phyloP scores from a whole-genome alignment of 2,888 invertebrate genomes.

The Subacronicta megacephala region DNA sequence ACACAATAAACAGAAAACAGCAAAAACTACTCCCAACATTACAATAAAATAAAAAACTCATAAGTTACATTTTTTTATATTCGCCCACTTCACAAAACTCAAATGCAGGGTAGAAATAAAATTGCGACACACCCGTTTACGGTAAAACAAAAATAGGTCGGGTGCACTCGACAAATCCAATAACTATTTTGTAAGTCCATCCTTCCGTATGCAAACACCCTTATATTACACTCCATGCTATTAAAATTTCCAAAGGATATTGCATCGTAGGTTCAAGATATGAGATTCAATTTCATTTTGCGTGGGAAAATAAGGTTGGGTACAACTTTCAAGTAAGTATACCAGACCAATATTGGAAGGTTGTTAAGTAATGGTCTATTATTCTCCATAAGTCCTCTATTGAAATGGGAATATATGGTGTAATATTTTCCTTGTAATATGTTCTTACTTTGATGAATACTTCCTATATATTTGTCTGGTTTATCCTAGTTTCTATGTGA shows the following conservation, averaged over 20 bases:
- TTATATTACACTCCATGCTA: constrained; percentile 17
- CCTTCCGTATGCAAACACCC: constrained; percentile 38
- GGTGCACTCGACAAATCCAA: constrained; percentile 49
- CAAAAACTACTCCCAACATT: neutral
- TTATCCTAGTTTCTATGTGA: constrained; percentile 3
- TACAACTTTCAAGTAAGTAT: constrained; percentile 9
- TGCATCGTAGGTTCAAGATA: neutral
- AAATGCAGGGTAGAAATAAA: constrained; percentile 30
- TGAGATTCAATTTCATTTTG: constrained; percentile 25
- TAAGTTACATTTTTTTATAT: constrained; percentile 28
- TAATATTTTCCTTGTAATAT: constrained; percentile 33
- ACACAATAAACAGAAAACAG: neutral
- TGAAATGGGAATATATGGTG: constrained; percentile 28
- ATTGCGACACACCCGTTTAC: constrained; percentile 26
- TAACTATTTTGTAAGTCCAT: constrained; percentile 48
- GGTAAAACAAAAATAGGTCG: constrained; percentile 38
- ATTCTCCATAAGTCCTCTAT: constrained; percentile 48
- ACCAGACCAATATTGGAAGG: constrained; percentile 30
- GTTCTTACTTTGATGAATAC: constrained; percentile 9
- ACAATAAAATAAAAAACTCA: neutral
- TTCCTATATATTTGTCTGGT: constrained; percentile 2
- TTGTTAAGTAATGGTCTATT: constrained; percentile 41
- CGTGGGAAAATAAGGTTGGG: neutral
- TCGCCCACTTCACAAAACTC: constrained; percentile 18
- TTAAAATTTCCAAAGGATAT: constrained; percentile 3